Evolutionary conservation across 2,888 invertebrate genomes (phyloP), one percentile per base, ranked within the genome.

Genomic region (Alloplasta piceator): DNA sequence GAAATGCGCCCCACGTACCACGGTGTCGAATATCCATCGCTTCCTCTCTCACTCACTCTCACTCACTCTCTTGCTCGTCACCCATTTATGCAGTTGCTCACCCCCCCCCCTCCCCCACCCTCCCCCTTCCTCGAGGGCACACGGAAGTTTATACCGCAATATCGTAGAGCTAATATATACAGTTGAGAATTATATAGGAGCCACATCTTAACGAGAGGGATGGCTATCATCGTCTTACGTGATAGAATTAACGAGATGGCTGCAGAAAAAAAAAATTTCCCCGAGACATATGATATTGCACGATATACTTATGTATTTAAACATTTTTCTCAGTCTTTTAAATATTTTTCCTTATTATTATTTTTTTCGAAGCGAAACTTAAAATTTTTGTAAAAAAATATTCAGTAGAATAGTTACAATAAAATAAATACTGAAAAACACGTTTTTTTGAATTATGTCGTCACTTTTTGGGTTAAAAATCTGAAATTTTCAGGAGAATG

Each of bases 11-110:
- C 38, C 63, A 61, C 66, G 74, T 66, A 67, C 56, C 9, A 5
- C 71, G 74, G 82, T 80, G 72, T 83, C 75, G 61, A 77, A 75
- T 83, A 71, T 82, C 80, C 66, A 46, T 66, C 36, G 58, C 66
- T 71, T n/a, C 12, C 12, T 50, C 66, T 60, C 67, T 61, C 58
- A 7, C 6, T 41, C 50, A 26, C 77, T 71, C 3, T 9, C 50
- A 12, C 50, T 4, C 50, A 12, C 4, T 50, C 43, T 43, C 43
- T 43, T 43, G 10, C 43, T 26, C 61, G 75, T 75, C 60, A 56
- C 56, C 36, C 70, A 46, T 70, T 58, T 48, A 36, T 38, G 70
- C 70, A 70, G 46, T 58, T 70, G 41, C 39, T 70, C 56, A 41
- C 56, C 43, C 43, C 56, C 56, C 4, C 43, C 7, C 26, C 68